Conservation (phyloP, 2,888 invertebrate genomes). For the Onchidella celtica region DNA sequence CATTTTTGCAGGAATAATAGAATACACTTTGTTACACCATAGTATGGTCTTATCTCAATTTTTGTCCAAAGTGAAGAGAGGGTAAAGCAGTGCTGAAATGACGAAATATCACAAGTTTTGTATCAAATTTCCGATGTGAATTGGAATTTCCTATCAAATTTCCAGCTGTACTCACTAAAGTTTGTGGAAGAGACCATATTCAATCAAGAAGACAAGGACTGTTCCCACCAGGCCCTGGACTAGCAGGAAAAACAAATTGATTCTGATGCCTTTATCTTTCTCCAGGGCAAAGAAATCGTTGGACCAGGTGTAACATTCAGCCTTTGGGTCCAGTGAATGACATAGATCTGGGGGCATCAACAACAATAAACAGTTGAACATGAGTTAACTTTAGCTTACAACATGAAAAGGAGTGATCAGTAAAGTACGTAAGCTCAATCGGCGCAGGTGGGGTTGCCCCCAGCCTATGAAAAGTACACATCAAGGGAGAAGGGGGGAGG, state of each 20-base stretch:
- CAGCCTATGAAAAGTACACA: too few species aligned
- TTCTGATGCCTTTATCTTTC: conserved; percentile 85
- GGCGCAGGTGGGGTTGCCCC: too few species aligned
- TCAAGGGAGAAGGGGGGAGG: too few species aligned
- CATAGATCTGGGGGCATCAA: conserved; percentile 19
- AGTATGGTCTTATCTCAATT: too few species aligned
- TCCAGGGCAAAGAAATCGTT: conserved; percentile 85
- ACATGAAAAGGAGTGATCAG: background rate
- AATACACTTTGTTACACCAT: too few species aligned
- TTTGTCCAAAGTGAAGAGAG: too few species aligned
- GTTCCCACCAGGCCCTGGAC: conserved; percentile 84
- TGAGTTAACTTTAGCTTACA: background rate
- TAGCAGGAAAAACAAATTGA: conserved; percentile 84
- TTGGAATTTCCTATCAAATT: too few species aligned
- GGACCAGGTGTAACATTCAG: conserved; percentile 72
- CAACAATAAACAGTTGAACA: background rate
- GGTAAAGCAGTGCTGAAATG: too few species aligned
- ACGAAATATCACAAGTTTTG: too few species aligned
- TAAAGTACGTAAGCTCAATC: too few species aligned
- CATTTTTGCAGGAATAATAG: too few species aligned
- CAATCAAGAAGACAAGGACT: conserved; percentile 84
- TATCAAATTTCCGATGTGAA: too few species aligned
- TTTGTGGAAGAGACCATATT: conserved; percentile 74
- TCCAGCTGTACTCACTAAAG: conserved; percentile 43
- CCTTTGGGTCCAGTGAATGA: background rate